phyloP scores from a whole-genome alignment of 1,140 invertebrate species.

The Magallana gigas region DNA sequence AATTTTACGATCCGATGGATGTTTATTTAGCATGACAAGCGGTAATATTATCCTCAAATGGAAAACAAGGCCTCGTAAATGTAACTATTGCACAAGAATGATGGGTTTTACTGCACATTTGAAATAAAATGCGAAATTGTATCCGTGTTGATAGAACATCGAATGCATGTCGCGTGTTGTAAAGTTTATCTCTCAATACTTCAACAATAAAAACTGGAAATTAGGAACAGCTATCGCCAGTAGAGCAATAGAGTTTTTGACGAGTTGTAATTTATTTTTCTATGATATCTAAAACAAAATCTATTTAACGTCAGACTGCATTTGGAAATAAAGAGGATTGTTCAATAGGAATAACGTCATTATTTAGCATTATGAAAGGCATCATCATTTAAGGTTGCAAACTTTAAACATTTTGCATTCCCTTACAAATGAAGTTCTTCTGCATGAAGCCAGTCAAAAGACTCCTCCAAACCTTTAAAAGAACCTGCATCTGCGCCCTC shows the following conservation, averaged over 20 bases:
- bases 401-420: too few relatives aligned
- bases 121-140: neutral
- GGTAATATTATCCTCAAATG: neutral
- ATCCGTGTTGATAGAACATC: neutral
- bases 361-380: too few relatives aligned
- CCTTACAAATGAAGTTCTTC: too few relatives aligned
- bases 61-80: neutral
- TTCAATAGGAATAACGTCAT: too few relatives aligned
- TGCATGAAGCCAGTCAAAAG: too few relatives aligned
- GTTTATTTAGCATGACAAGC: slow-evolving; percentile 33
- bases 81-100: neutral
- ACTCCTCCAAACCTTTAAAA: too few relatives aligned
- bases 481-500: too few relatives aligned
- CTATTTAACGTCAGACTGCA: neutral
- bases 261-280: neutral
- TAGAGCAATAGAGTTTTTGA: neutral
- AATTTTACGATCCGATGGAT: slow-evolving; percentile 10
- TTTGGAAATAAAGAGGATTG: neutral
- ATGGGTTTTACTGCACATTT: slow-evolving; percentile 15
- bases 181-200: neutral
- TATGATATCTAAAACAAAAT: neutral
- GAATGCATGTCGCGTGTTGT: neutral
- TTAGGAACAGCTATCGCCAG: neutral
- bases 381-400: too few relatives aligned
- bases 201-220: neutral